Base-by-base conservation (phyloP, 35 echinoderm and acorn worm species). In the Lytechinus pictus region DNA sequence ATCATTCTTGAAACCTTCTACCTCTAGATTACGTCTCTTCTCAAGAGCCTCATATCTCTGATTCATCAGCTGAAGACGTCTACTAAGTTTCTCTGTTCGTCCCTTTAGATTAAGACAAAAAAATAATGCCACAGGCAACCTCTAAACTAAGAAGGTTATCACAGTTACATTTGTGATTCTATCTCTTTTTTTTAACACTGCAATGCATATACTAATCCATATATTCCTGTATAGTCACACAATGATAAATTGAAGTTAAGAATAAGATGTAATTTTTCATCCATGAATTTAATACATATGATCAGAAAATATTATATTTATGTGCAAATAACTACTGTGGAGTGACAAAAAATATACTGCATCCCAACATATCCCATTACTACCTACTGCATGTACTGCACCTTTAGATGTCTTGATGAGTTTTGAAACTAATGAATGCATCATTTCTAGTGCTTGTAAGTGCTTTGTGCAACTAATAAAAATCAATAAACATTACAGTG, bases 1-100 rank as follows among this genome's bases (percentile, higher is more conserved):
- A 92, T 99, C 98, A 61, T 95, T 99, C 97, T 99, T 99, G 92
- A 99, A 99, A 3, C 98, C 98, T 56, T 99, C 98, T 14, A 99
- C 97, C 92, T 99, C 98, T 91, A 99, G 95, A 61, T 99, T 99
- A 7, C 98, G 96, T 87, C 97, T 94, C 54, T 97, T 99, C 96
- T 99, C 98, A 89, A 99, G 95, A 1, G 98, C 98, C 57, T 99
- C 96, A 86, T 99, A 99, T 19, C 98, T 87, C 92, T 99, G 97
- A 94, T 99, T 99, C 98, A 99, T 99, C 94, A 99, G 86, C 21
- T 97, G 97, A 10, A 99, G 60, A 54, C 98, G 60, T 54, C 95
- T 97, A 27, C 97, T 97, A 79, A 99, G 94, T 87, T 99, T 99
- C 56, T 96, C 95, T 11, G 97, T 97, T 72, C 97, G 95, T 44